Evolutionary conservation across 2,888 invertebrate genomes (phyloP).

Genomic region (Vandiemenella viatica): DNA sequence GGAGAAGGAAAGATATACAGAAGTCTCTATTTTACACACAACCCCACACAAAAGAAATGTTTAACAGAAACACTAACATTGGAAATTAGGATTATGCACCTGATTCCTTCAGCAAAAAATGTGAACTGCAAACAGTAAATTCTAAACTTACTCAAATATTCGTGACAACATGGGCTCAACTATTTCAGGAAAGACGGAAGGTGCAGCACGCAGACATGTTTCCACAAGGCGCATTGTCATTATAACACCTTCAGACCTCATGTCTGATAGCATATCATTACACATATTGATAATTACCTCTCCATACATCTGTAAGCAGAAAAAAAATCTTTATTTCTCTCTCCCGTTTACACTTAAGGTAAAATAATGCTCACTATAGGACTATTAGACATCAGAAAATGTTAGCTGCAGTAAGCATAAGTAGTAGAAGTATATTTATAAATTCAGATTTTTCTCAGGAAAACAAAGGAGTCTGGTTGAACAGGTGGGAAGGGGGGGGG

Average conservation of each 20-base stretch:
- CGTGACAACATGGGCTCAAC: slow-evolving; percentile 46
- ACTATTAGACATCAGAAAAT: not conserved
- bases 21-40: too few species aligned
- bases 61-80: too few species aligned
- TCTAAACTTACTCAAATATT: slow-evolving; percentile 38
- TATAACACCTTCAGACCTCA: slow-evolving; percentile 56
- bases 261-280: slow-evolving; percentile 58
- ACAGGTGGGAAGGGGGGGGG: too few species aligned
- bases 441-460: not conserved
- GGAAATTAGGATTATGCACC: too few species aligned
- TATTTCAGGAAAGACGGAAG: slow-evolving; percentile 55
- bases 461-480: too few species aligned
- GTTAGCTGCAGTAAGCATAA: not conserved
- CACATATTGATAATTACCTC: slow-evolving; percentile 51
- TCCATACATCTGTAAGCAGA: slow-evolving; percentile 42
- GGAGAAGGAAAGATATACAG: too few species aligned
- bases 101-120: too few species aligned
- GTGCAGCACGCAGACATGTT: slow-evolving; percentile 57
- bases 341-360: not conserved
- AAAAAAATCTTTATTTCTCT: not conserved
- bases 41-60: too few species aligned
- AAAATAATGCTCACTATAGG: not conserved
- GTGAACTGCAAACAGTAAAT: not conserved
- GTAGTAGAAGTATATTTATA: not conserved
- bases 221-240: slow-evolving; percentile 60